Evolutionary conservation across 2,797 vertebrate species (phyloP), one percentile per base, ranked within the genome.

Genomic region (Rhodeus uyekii): DNA sequence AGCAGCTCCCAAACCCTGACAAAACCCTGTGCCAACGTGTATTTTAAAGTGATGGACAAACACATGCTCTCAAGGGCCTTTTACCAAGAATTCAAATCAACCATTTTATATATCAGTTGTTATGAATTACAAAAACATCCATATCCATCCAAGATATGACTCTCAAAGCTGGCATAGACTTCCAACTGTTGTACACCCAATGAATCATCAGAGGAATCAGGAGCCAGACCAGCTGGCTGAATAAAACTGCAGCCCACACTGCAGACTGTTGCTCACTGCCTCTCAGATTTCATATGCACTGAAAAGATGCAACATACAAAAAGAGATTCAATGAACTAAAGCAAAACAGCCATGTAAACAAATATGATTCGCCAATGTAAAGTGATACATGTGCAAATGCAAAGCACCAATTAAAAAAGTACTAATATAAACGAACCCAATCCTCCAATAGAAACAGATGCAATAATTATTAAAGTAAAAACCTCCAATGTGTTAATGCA

Each of bases 211-310:
- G 44, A 74, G 18, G 42, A 73, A 73, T 72, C 68, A 81, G 79
- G 64, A 74, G 69, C 44, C 82, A 53, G 48, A 61, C 61, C 55
- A 79, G 77, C 50, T 79, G 73, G 65, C 24, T 34, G 74, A 76
- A 46, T 34, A 80, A 68, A 78, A 67, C 68, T 79, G 60, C 60
- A 79, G 36, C 60, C 76, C 60, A 73, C 82, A 74, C 60, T 65
- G n/a, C 55, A 64, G 63, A 67, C 68, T 74, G 69, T 58, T 68
- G 77, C 39, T 44, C 2, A 32, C 44, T 36, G 38, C 14, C 65
- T 38, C n/a, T 53, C 39, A 61, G 10, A 32, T 63, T 61, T 63
- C 27, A 63, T 19, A 48, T 76, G 29, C 22, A 63, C 22, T 46
- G 7, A 80, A 71, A 39, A 58, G 29, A 46, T 69, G 27, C 38